Evolutionary conservation across 2,888 invertebrate genomes (phyloP), one percentile per base, ranked within the genome.

Genomic region (Itoplectis maculator): DNA sequence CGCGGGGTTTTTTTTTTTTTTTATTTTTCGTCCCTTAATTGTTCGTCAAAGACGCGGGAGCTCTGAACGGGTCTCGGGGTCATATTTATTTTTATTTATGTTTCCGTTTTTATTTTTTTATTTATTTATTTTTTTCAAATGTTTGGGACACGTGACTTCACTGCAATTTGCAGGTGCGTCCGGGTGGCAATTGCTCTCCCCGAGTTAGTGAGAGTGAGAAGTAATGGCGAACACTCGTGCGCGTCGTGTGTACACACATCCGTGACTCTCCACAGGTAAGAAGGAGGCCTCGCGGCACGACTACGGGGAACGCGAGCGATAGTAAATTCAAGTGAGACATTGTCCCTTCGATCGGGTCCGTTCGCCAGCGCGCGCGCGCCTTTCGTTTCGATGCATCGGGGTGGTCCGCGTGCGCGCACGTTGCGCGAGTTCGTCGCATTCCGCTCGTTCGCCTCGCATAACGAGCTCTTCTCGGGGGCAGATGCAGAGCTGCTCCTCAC

Each of bases 241-340:
- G 45, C 51, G 40, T 20, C 29, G 29, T 68, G 68, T 65, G 63
- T 66, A 83, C 79, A 75, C 69, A 79, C 78, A 76, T 29, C 5
- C 29, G 51, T 77, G 81, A 86, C 77, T 74, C 74, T 84, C 59
- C 79, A 42, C 3, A 2, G 77, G 85, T 85, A 88, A 88, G 89
- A 89, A 89, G n/a, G 87, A 82, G 47, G 13, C 37, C n/a, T n/a
- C 73, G 35, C 29, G 72, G 79, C n/a, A 84, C 84, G 82, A 83
- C 80, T 87, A 88, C 85, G 86, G 56, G 78, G 86, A 87, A 87
- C 82, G 82, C 82, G 65, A 79, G 83, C 86, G 87, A 88, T 89
- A 87, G 88, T 89, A 87, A 89, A 90, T 90, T 89, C 87, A 88
- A 88, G 88, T 88, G 86, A 89, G 86, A 89, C 87, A 86, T 88